Percentiles rank a stretch among this genome's conserved stretches.
These are phyloP conservation scores for Esox masquinongy DNA, from an alignment of 2,797 vertebrate species.

Conservation along the genomic window DNA sequence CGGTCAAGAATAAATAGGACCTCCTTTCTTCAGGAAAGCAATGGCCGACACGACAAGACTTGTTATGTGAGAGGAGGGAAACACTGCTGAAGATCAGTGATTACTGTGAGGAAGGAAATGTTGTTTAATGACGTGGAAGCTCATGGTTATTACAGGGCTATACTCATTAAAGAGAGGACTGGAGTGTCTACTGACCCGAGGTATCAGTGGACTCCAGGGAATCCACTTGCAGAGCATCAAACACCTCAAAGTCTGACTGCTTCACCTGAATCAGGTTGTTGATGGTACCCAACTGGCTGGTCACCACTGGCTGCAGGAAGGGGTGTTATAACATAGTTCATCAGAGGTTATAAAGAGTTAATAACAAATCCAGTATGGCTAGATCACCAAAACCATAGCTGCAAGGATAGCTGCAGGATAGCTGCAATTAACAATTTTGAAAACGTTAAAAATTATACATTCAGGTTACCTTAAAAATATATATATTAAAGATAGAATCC, in stretches of 20 bases:
- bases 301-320: conserved; percentile 84
- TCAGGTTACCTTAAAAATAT: too few species aligned
- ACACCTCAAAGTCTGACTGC: conserved; percentile 98
- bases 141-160: neutral
- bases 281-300: conserved; percentile 95
- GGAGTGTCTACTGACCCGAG: conserved; percentile 72
- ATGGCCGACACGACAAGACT: too few species aligned
- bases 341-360: neutral
- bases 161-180: neutral
- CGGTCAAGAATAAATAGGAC: neutral
- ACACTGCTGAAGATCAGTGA: too few species aligned
- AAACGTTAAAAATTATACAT: too few species aligned
- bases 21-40: too few species aligned
- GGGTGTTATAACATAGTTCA: neutral
- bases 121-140: neutral
- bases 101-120: too few species aligned
- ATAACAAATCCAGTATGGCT: neutral
- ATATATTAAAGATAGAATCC: too few species aligned
- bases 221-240: conserved; percentile 94
- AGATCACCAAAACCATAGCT: neutral
- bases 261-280: conserved; percentile 98
- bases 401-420: too few species aligned
- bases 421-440: too few species aligned
- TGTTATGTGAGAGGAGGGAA: too few species aligned
- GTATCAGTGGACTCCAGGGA: conserved; percentile 94